phyloP scores from a whole-genome alignment of 1,140 invertebrate genomes.

The Cotesia chilonis region DNA sequence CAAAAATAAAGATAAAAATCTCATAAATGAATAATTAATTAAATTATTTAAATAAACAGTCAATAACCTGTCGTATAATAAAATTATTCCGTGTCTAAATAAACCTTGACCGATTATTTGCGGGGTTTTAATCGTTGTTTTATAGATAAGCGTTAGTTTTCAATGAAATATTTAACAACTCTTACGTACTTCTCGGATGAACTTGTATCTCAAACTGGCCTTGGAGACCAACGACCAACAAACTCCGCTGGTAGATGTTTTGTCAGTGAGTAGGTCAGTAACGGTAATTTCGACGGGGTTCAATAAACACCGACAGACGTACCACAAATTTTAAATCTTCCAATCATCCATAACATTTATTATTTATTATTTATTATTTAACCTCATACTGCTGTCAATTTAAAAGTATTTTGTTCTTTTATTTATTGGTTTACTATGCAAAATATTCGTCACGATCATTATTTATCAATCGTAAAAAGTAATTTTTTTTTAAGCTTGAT shows the following conservation, averaged over 20 bases:
- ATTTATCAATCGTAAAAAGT: neutral
- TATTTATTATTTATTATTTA: neutral
- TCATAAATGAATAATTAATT: neutral
- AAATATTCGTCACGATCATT: no score
- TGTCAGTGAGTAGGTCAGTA: conserved; percentile 64
- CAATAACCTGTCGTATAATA: conserved; percentile 21
- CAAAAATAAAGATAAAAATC: neutral
- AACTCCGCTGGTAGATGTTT: conserved; percentile 51
- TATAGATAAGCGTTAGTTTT: neutral
- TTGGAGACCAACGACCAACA: conserved; percentile 40
- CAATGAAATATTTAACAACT: neutral
- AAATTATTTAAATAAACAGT: neutral
- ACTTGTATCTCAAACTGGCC: conserved; percentile 50
- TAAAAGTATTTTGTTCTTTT: neutral
- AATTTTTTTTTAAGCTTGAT: no score
- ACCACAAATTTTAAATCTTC: conserved; percentile 45
- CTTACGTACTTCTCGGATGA: conserved; percentile 40
- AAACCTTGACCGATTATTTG: conserved; percentile 29
- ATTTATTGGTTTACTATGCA: neutral
- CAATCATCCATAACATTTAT: conserved; percentile 26
- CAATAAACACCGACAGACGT: conserved; percentile 56
- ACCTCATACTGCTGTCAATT: neutral
- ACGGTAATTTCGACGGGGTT: conserved; percentile 58
- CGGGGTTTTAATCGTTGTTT: neutral
- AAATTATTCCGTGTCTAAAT: conserved; percentile 18